Percentiles rank a stretch among this genome's conserved stretches.
These are phyloP conservation scores for Dasyurus viverrinus DNA, from an alignment of 2,113 vertebrate species.

Conservation along the genomic window DNA sequence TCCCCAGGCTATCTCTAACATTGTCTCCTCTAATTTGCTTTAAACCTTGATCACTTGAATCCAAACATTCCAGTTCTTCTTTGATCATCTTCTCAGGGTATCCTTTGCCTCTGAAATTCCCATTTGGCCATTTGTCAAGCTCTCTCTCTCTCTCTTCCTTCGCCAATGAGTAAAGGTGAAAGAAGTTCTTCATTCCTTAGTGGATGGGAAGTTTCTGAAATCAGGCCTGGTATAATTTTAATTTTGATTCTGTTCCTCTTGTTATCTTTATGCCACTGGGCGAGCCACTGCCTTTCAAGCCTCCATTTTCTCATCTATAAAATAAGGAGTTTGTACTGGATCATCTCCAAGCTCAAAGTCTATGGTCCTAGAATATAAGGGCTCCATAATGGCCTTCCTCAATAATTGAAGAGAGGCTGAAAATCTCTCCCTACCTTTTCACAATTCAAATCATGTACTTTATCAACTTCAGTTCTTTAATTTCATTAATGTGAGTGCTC, in stretches of 20 bases:
- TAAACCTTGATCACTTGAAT: background rate
- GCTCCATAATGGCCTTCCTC: background rate
- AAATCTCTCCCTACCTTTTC: background rate
- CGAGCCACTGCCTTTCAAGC: background rate
- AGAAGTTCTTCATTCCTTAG: background rate
- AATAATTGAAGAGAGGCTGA: background rate
- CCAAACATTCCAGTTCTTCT: slow-evolving; percentile 3
- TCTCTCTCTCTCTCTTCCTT: slow-evolving; percentile 13
- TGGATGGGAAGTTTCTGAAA: background rate
- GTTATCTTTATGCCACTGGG: background rate
- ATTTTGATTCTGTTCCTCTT: background rate
- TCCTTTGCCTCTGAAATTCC: background rate
- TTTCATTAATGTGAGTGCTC: background rate
- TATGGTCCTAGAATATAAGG: background rate
- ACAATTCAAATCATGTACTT: background rate
- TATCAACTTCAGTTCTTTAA: slow-evolving; percentile 11
- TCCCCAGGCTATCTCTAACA: background rate
- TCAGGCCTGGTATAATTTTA: background rate
- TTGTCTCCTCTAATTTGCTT: slow-evolving; percentile 15
- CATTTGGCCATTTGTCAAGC: background rate
- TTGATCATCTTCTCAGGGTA: background rate
- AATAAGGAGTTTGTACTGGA: background rate
- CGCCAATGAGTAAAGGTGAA: background rate
- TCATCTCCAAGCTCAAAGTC: background rate
- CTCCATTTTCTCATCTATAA: background rate